Base-by-base conservation (phyloP, 2,113 vertebrate genomes). In the Laterallus jamaicensis region DNA sequence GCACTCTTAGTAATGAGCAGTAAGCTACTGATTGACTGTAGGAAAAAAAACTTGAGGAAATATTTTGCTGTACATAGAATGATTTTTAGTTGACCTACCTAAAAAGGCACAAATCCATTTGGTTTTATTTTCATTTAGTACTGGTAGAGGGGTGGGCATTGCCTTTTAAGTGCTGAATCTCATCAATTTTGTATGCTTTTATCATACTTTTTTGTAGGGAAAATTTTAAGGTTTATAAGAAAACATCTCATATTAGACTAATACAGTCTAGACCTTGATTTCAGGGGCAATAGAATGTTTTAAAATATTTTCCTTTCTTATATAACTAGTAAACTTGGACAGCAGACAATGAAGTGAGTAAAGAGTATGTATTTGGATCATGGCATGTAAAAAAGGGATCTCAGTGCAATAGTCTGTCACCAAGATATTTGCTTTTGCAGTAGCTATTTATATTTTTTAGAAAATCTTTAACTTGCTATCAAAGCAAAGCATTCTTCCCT, bases 231-330 rank as follows among this genome's bases (percentile, higher is more conserved):
- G 37, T 82, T 88, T 83, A 49, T 31, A 64, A 56, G 56, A 84
- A 74, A 77, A n/a, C 14, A 25, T 87, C 35, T 92, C 9, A 2
- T 84, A 28, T 56, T 70, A 42, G 40, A 44, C n/a, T 82, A 69
- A 60, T 84, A n/a, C 39, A 76, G 39, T 78, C 68, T 84, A 85
- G 81, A 75, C 69, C 35, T 62, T 77, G n/a, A 92, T 88, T 96
- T 92, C 80, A 73, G 81, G 73, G 66, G 18, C 77, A 87, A 6
- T 69, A 58, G 35, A 78, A 74, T 35, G 56, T 70, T 17, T 26
- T 83, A 21, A 78, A 64, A 56, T 75, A 83, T 60, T 94, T 92
- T 75, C 92, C 86, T 81, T 95, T 79, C 68, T 97, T 97, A 94
- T 67, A 95, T 91, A 50, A 73, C 26, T 42, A 86, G 74, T 80